Base-by-base conservation (phyloP, 1,140 invertebrate species). In the Brachionus koreanus region DNA sequence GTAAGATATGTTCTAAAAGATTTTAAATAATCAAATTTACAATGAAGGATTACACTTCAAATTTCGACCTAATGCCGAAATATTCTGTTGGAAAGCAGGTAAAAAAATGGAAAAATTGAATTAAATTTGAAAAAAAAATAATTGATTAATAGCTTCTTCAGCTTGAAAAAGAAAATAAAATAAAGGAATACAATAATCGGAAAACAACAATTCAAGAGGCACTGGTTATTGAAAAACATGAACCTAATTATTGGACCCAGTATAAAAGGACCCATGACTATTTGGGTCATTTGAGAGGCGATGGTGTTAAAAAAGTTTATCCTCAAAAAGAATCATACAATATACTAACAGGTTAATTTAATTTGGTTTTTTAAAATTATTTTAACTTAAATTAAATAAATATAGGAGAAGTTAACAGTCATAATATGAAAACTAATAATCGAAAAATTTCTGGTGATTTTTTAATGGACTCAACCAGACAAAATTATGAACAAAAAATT, bases 51-150 rank as follows among this genome's bases (percentile, higher is more conserved):
- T 79, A 79, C 23, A 61, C 19, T 25, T 42, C 29, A 29, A 37
- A 61, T 39, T 79, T 79, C 25, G 76, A 79, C 42, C 3, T 79
- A n/a, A 79, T 79, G 76, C 76, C 76, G 29, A 79, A 79, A 35
- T 79, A 79, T 63, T 79, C 76, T 9, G 49, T 79, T 9, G 49
- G 49, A 39, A 79, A 79, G 49, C 76, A 79, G 25, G 74, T 77
- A 77, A n/a, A 33, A 49, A 37, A 9, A n/a, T n/a, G n/a, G n/a
- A n/a, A 49, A 35, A 19, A 42, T 74, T 1, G 2, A 25, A 12
- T 5, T 5, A 23, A 29, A 63, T 25, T 25, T 25, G 4, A 12
- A 63, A 25, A 25, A 29, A 2, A 3, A 29, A 63, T 63, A 25
- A 63, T 25, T 63, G 13, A 6, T 42, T 19, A 46, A 35, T 6